These are phyloP conservation scores for Semicossyphus pulcher DNA, from an alignment of 2,113 vertebrate genomes.

Conservation along the genomic window DNA sequence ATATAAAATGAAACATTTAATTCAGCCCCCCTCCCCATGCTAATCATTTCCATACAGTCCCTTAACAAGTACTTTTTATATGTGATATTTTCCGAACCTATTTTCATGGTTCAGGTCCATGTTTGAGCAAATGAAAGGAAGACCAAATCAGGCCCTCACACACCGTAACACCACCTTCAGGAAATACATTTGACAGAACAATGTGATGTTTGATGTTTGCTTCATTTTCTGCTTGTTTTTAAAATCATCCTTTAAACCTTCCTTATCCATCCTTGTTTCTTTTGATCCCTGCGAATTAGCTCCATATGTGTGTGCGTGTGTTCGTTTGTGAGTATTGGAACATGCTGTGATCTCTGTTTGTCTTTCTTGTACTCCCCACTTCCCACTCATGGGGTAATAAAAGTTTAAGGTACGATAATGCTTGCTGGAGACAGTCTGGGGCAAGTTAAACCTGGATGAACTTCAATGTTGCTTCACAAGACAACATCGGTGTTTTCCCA, in stretches of 20 bases:
- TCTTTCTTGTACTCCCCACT: constrained; percentile 39
- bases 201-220: background rate
- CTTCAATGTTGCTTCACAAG: background rate
- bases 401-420: constrained; percentile 28
- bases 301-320: constrained; percentile 29
- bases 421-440: constrained; percentile 33
- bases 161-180: too few species aligned
- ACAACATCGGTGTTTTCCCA: too few species aligned
- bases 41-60: too few species aligned
- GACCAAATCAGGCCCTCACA: too few species aligned
- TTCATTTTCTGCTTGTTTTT: background rate
- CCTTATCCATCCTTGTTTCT: constrained; percentile 21
- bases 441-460: constrained; percentile 10
- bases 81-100: too few species aligned
- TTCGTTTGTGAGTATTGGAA: constrained; percentile 17
- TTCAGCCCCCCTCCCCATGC: too few species aligned
- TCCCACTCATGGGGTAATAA: constrained; percentile 43
- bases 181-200: too few species aligned
- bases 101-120: too few species aligned
- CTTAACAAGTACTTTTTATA: too few species aligned
- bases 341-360: constrained; percentile 57
- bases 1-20: too few species aligned
- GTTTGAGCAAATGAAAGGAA: too few species aligned
- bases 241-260: constrained; percentile 4
- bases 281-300: constrained; percentile 26